phyloP scores from a whole-genome alignment of 2,888 invertebrate genomes.

The Sinohyriopsis cumingii region DNA sequence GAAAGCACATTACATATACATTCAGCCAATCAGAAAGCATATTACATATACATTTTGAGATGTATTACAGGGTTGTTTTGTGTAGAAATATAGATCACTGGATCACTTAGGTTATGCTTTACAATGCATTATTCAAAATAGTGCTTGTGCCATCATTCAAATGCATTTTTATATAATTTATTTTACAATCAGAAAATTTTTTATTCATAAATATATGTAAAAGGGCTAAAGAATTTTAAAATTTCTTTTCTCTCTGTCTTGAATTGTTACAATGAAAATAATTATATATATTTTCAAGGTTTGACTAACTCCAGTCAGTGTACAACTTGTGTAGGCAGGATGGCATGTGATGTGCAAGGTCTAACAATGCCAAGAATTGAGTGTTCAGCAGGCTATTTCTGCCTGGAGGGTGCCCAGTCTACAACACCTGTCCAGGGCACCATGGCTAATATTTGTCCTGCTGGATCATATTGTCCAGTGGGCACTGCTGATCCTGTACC shows the following conservation, averaged over 20 bases:
- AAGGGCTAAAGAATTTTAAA: too few relatives aligned
- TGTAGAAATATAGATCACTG: too few relatives aligned
- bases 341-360: slow-evolving; percentile 67
- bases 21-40: too few relatives aligned
- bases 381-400: slow-evolving; percentile 67
- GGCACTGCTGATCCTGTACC: slow-evolving; percentile 61
- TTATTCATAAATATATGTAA: too few relatives aligned
- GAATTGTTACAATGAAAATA: not conserved
- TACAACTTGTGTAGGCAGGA: slow-evolving; percentile 64
- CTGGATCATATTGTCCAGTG: slow-evolving; percentile 65
- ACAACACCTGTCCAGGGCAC: slow-evolving; percentile 61
- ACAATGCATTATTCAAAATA: too few relatives aligned
- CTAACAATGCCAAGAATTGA: slow-evolving; percentile 58
- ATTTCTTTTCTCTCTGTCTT: not conserved
- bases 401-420: slow-evolving; percentile 54
- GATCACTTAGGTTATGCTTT: too few relatives aligned
- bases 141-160: too few relatives aligned
- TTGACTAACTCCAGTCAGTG: slow-evolving; percentile 55
- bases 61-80: too few relatives aligned
- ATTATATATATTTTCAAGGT: slow-evolving; percentile 36
- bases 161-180: too few relatives aligned
- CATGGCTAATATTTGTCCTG: slow-evolving; percentile 63
- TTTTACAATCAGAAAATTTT: too few relatives aligned
- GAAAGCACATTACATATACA: too few relatives aligned
- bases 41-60: too few relatives aligned